Base-by-base conservation (phyloP, 2,113 vertebrate genomes). In the Odontophorus gujanensis region DNA sequence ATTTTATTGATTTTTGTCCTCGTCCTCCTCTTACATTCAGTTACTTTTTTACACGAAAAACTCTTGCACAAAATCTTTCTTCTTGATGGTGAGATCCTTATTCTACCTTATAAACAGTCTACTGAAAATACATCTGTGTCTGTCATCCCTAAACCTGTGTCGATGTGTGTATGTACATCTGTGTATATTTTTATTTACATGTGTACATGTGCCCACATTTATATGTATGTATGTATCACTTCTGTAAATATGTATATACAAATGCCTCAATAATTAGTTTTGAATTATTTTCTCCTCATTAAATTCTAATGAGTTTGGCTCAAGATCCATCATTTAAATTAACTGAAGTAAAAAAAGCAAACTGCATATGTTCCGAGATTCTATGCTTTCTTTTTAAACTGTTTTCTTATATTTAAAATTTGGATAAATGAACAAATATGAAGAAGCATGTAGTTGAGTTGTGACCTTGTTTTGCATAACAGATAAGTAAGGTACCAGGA, bases 251-350 rank as follows among this genome's bases (percentile, higher is more conserved):
- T 13, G 22, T 22, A 15, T 53, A 53, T 18, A 57, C 32, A 57
- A 57, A 58, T 15, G 16, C 42, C 68, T 76, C 57, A 68, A 51
- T 78, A 89, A 50, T 81, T 63, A 79, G 30, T 61, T 65, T 61
- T 83, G 30, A 68, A 40, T 77, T 90, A 25, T 42, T n/a, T 48
- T 2, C 59, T 85, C 32, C 42, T 93, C 42, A 34, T 47, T 87
- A 68, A 88, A 81, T 48, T 45, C 79, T 81, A 82, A 53, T 40
- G 77, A 62, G 36, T 36, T 91, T 95, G 87, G 47, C 55, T 87
- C 25, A 77, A 76, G 66, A 48, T 7, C 26, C 50, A 38, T 7
- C 11, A 36, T 81, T 57, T 72, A 72, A 75, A 87, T 87, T 51
- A 87, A 13, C 51, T 65, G 66, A 69, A 92, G 15, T 38, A 47